phyloP scores from a whole-genome alignment of 2,888 invertebrate species.

The Campoletis raptor region DNA sequence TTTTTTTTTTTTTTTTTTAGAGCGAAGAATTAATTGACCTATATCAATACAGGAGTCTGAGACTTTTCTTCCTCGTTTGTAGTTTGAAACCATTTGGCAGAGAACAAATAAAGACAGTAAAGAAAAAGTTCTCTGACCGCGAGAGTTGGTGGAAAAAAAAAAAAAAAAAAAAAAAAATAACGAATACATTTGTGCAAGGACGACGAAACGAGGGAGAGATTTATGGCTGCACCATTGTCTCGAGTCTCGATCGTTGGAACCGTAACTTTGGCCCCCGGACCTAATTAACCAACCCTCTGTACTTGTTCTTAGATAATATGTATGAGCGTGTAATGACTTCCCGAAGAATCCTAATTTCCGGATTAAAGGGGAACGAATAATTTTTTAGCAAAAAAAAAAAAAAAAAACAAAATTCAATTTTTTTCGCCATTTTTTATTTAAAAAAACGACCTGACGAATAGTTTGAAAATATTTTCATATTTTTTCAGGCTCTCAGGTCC shows the following conservation, averaged over 20 bases:
- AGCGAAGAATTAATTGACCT: background rate
- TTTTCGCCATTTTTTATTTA: background rate
- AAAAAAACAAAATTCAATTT: too few species aligned
- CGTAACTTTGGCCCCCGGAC: conserved; percentile 49
- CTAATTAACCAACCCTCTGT: conserved; percentile 68
- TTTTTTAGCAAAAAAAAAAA: background rate
- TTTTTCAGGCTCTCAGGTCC: background rate
- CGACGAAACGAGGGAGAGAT: conserved; percentile 50
- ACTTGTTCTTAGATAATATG: conserved; percentile 24
- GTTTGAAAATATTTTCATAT: background rate
- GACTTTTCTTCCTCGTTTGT: background rate
- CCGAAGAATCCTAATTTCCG: conserved; percentile 46
- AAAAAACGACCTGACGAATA: too few species aligned
- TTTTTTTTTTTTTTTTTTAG: background rate
- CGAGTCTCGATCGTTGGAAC: conserved; percentile 65
- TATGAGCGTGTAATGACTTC: conserved; percentile 41
- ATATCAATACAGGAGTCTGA: background rate
- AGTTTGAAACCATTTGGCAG: background rate
- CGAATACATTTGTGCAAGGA: background rate
- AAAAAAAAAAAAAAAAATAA: background rate
- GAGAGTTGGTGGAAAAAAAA: conserved; percentile 39
- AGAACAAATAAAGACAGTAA: background rate
- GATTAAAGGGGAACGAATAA: background rate
- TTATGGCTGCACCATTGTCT: conserved; percentile 68
- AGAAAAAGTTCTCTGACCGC: conserved; percentile 23